Conservation (phyloP, 2,888 invertebrate genomes). For the Zonitis immaculata region DNA sequence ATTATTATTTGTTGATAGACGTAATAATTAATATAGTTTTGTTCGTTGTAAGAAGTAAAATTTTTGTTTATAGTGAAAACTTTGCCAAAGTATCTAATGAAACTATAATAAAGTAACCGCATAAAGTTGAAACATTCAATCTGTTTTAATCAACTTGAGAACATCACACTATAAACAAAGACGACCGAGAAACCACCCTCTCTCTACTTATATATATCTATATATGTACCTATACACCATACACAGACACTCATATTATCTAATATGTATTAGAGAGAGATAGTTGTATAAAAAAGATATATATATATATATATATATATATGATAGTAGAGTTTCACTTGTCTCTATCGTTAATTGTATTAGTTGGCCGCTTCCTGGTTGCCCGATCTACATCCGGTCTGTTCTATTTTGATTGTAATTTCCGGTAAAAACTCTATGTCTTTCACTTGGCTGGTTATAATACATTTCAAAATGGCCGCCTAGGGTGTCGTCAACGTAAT, state of each 20-base stretch:
- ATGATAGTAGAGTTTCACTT: conserved; percentile 53
- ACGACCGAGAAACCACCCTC: not conserved
- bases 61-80: too few relatives aligned
- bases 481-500: conserved; percentile 53
- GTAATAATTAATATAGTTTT: too few relatives aligned
- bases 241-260: too few relatives aligned
- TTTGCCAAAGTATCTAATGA: conserved; percentile 41
- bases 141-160: conserved; percentile 50
- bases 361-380: conserved; percentile 48
- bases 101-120: conserved; percentile 46
- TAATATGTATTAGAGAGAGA: too few relatives aligned
- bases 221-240: too few relatives aligned
- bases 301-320: conserved; percentile 40
- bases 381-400: conserved; percentile 36
- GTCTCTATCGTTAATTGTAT: conserved; percentile 53
- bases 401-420: conserved; percentile 28
- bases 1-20: too few relatives aligned
- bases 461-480: conserved; percentile 52
- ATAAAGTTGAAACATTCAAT: conserved; percentile 50
- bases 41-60: too few relatives aligned
- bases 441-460: conserved; percentile 44
- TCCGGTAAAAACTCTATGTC: conserved; percentile 32
- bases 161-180: conserved; percentile 28
- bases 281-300: too few relatives aligned
- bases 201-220: too few relatives aligned